phyloP scores from a whole-genome alignment of 1,140 invertebrate species.

The Babylonia areolata region DNA sequence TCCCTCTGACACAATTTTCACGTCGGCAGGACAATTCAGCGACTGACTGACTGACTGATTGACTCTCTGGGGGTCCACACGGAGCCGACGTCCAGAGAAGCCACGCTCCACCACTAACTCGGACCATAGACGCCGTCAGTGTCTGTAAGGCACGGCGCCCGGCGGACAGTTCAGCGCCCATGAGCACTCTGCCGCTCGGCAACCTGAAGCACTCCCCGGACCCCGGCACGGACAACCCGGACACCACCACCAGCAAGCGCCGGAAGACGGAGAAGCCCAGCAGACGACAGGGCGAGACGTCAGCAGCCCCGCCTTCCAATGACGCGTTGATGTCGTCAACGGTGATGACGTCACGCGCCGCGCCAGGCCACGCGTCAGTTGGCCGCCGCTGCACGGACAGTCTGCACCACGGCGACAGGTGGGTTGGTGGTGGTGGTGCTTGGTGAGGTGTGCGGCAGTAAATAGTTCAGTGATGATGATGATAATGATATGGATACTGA shows the following conservation, averaged over 20 bases:
- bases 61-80: too few species aligned
- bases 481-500: too few species aligned
- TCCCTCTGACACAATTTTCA: too few species aligned
- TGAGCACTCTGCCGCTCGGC: neutral
- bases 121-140: too few species aligned
- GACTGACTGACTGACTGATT: too few species aligned
- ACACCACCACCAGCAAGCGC: neutral
- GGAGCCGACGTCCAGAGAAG: too few species aligned
- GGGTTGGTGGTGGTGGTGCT: neutral
- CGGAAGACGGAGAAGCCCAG: neutral
- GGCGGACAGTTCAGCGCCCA: neutral
- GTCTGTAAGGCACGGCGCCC: too few species aligned
- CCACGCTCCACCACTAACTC: too few species aligned
- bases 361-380: slow-evolving; percentile 38
- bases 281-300: neutral
- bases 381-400: slow-evolving; percentile 35
- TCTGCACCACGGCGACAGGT: slow-evolving; percentile 12
- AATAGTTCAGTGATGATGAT: too few species aligned
- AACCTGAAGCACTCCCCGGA: neutral
- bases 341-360: slow-evolving; percentile 11
- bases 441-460: neutral
- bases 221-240: neutral
- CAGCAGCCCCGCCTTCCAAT: neutral
- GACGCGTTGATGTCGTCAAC: slow-evolving; percentile 36
- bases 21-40: too few species aligned